Percentiles rank a stretch among this genome's conserved stretches.
Conservation (phyloP, 2,888 invertebrate genomes). For the Limnephilus rhombicus region DNA sequence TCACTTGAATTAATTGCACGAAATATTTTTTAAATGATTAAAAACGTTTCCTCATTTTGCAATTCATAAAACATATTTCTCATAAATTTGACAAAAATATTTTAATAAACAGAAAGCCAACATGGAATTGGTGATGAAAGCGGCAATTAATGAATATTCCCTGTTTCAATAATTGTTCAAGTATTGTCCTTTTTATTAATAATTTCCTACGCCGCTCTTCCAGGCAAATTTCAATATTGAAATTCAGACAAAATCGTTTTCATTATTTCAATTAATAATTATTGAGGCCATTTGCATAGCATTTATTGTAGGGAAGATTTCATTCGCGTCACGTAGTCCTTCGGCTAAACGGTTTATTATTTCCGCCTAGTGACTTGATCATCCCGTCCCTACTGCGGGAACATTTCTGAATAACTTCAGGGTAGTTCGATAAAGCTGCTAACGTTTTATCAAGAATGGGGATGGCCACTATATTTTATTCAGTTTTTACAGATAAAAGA, state of each 20-base stretch:
- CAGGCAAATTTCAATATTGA: not conserved
- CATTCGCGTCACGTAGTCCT: not conserved
- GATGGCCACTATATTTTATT: not conserved
- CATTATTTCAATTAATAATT: constrained; percentile 1
- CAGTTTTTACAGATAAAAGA: not conserved
- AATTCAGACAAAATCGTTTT: not conserved
- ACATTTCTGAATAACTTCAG: not conserved
- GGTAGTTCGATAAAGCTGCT: not conserved
- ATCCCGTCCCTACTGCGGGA: not conserved
- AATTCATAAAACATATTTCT: not conserved
- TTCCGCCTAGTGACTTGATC: not conserved
- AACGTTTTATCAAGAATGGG: not conserved
- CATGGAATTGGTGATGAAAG: not conserved
- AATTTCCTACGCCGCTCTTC: not conserved
- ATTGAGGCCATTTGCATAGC: not conserved
- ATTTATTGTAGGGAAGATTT: not conserved
- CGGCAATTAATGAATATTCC: not conserved
- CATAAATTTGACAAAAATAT: not conserved
- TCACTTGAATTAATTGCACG: no score
- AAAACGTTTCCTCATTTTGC: not conserved
- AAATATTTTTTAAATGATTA: no score
- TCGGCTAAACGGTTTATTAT: not conserved
- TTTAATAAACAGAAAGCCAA: not conserved
- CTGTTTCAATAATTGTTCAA: not conserved
- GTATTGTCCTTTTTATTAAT: not conserved